Conservation (phyloP, 2,888 invertebrate genomes). For the Lacanobia oleracea region DNA sequence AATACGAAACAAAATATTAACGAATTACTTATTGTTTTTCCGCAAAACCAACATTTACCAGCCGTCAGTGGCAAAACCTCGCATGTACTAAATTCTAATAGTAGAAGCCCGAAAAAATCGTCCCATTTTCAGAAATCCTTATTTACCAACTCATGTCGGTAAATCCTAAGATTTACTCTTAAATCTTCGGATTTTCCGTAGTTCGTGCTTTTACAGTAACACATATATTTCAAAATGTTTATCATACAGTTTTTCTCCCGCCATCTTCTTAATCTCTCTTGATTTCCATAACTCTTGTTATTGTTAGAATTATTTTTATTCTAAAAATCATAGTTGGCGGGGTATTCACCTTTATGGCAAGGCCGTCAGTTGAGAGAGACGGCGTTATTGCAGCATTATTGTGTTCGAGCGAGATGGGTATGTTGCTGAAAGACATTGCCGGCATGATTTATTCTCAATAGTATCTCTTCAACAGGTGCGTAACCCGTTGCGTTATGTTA, state of each 20-base stretch:
- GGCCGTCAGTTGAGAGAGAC: constrained; percentile 73
- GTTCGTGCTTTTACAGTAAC: no score
- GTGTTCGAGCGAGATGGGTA: constrained; percentile 60
- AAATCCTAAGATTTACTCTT: no score
- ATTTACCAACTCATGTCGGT: no score
- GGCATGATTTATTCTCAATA: constrained; percentile 63
- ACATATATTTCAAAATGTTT: constrained; percentile 31
- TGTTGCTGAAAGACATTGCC: constrained; percentile 67
- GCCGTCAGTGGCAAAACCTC: no score
- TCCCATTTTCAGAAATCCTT: no score
- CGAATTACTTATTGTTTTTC: no score
- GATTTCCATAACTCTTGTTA: constrained; percentile 62
- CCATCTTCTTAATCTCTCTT: constrained; percentile 29
- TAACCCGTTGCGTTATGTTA: constrained; percentile 67
- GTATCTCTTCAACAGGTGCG: constrained; percentile 67
- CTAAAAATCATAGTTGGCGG: constrained; percentile 66
- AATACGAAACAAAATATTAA: no score
- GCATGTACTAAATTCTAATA: no score
- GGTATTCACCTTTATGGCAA: constrained; percentile 80
- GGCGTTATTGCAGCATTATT: constrained; percentile 27
- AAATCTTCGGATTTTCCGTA: no score
- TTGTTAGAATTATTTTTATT: constrained; percentile 69
- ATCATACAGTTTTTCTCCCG: constrained; percentile 1
- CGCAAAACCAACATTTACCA: no score
- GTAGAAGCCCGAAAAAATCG: no score